Evolutionary conservation across 2,888 invertebrate genomes (phyloP).

Genomic region (Melitaea athalia): DNA sequence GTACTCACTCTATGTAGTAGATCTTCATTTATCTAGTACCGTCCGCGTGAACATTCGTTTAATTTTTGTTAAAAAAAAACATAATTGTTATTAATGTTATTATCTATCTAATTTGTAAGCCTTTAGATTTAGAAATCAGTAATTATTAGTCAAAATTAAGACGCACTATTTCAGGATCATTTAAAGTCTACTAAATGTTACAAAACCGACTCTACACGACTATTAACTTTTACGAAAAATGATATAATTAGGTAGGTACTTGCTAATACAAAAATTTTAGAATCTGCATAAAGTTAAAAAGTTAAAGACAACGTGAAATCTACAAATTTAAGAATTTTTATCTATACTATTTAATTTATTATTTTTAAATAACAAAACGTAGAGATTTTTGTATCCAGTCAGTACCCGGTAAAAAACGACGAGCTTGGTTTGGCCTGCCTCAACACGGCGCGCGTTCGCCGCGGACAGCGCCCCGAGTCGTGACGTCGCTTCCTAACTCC

Average conservation of each 20-base stretch:
- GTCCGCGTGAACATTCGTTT: not conserved
- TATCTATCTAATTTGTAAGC: not conserved
- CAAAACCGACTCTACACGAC: too few relatives aligned
- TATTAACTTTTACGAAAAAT: too few relatives aligned
- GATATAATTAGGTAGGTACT: too few relatives aligned
- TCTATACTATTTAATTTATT: not conserved
- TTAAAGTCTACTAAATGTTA: too few relatives aligned
- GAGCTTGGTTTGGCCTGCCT: conserved; percentile 71
- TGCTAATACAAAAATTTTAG: too few relatives aligned
- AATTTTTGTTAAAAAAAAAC: not conserved
- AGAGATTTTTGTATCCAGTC: conserved; percentile 49
- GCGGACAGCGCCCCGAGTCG: conserved; percentile 41
- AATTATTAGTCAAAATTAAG: not conserved
- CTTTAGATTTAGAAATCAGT: too few relatives aligned
- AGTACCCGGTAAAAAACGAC: conserved; percentile 49
- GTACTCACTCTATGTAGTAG: conserved; percentile 53
- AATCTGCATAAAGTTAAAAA: not conserved
- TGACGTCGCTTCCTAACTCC: conserved; percentile 44
- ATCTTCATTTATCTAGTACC: conserved; percentile 31
- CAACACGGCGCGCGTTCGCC: conserved; percentile 71
- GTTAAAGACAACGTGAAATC: not conserved
- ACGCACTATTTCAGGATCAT: not conserved
- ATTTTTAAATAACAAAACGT: not conserved
- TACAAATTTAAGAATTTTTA: not conserved
- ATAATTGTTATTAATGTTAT: not conserved